Evolutionary conservation across 2,797 vertebrate species (phyloP).

Genomic region (Tangara arthus): DNA sequence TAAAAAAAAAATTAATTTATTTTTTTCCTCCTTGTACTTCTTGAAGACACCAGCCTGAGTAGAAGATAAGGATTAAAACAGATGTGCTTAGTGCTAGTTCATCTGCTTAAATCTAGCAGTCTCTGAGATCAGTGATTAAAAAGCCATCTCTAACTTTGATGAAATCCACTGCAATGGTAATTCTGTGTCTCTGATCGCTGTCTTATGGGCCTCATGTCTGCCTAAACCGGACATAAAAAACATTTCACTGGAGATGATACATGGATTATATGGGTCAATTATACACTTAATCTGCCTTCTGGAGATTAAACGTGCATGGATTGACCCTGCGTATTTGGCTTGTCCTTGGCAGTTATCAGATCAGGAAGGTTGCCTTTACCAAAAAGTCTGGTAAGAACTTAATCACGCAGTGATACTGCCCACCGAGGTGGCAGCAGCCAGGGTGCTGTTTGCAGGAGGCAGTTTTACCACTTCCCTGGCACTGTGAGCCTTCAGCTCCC

Average conservation of each 20-base stretch:
- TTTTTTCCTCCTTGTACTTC: constrained; percentile 82
- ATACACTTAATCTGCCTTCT: constrained; percentile 98
- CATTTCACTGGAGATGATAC: constrained; percentile 86
- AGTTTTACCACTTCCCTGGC: constrained; percentile 85
- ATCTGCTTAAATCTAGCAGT: constrained; percentile 87
- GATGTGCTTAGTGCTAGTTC: constrained; percentile 91
- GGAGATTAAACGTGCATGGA: constrained; percentile 92
- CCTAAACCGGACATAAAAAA: constrained; percentile 73
- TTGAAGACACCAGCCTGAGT: constrained; percentile 87
- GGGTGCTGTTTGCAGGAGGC: constrained; percentile 59
- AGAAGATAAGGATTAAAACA: constrained; percentile 94
- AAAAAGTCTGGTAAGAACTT: constrained; percentile 82
- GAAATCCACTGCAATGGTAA: constrained; percentile 85
- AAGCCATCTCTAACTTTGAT: constrained; percentile 88
- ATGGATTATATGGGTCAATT: constrained; percentile 98
- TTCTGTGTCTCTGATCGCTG: constrained; percentile 70
- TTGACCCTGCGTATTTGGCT: constrained; percentile 93
- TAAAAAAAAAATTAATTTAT: constrained; percentile 84
- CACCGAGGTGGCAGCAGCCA: constrained; percentile 43
- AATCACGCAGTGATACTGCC: constrained; percentile 73
- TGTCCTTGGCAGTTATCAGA: constrained; percentile 95
- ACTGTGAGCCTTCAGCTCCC: constrained; percentile 28
- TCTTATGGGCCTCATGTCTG: constrained; percentile 73
- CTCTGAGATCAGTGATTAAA: constrained; percentile 95
- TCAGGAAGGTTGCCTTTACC: constrained; percentile 86